These are phyloP conservation scores for Horisme vitalbata DNA, from an alignment of 2,888 invertebrate species.

Conservation along the genomic window DNA sequence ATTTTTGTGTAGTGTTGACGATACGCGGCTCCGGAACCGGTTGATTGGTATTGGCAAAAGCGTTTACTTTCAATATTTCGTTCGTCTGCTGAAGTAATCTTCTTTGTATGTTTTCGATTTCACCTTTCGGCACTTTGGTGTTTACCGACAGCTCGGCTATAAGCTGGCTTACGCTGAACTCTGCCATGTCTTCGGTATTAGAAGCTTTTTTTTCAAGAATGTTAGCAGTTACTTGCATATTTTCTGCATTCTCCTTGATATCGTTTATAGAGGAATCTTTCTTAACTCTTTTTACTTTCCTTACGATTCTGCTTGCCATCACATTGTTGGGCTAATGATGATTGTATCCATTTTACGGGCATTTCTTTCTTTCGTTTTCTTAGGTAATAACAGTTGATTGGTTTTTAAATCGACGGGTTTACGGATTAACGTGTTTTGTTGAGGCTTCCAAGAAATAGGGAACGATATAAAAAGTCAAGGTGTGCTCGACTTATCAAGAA, in stretches of 20 bases:
- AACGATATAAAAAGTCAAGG: conserved; percentile 2
- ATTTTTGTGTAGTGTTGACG: conserved; percentile 64
- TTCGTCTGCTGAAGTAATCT: conserved; percentile 73
- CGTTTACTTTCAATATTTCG: conserved; percentile 75
- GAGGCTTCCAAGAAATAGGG: conserved; percentile 42
- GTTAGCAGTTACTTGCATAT: conserved; percentile 67
- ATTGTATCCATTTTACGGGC: conserved; percentile 49
- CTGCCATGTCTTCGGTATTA: conserved; percentile 54
- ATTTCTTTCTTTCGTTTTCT: conserved; percentile 41
- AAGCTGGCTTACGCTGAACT: conserved; percentile 70
- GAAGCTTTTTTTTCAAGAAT: conserved; percentile 45
- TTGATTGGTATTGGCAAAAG: conserved; percentile 56
- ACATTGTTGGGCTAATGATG: conserved; percentile 79
- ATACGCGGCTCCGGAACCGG: conserved; percentile 55
- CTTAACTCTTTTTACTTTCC: conserved; percentile 88
- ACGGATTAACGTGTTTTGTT: conserved; percentile 40
- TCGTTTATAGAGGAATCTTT: conserved; percentile 51
- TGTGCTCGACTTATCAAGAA: too few relatives aligned
- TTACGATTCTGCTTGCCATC: conserved; percentile 87
- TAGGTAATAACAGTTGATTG: conserved; percentile 30
- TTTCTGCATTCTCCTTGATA: conserved; percentile 17
- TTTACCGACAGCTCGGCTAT: conserved; percentile 75
- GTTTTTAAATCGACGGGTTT: conserved; percentile 27
- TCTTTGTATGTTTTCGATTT: conserved; percentile 74
- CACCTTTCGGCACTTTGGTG: conserved; percentile 68